Evolutionary conservation across 2,797 vertebrate genomes (phyloP).

Genomic region (Odontamblyopus lacepedii): DNA sequence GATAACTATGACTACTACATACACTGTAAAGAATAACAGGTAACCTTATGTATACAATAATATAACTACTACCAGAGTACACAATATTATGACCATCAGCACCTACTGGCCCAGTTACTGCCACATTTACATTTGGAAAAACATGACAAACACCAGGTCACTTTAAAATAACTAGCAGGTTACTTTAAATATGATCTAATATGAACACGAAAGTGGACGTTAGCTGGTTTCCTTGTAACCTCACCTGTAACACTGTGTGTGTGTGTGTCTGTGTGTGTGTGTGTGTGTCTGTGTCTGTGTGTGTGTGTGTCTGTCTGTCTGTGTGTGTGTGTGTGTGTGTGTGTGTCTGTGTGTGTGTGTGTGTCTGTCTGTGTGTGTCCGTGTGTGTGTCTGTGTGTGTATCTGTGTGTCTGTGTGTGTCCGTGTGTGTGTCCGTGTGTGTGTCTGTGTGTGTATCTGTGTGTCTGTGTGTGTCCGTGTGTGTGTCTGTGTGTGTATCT

Average conservation of each 20-base stretch:
- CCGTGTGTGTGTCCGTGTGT: too few species aligned
- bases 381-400: too few species aligned
- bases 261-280: constrained; percentile 9
- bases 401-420: too few species aligned
- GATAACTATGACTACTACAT: not conserved
- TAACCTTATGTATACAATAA: constrained; percentile 50
- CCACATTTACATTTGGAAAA: constrained; percentile 61
- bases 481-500: too few species aligned
- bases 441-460: too few species aligned
- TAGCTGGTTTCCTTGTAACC: not conserved
- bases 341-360: too few species aligned
- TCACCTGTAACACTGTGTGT: not conserved
- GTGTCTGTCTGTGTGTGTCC: too few species aligned
- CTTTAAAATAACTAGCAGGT: constrained; percentile 87
- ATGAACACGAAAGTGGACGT: not conserved
- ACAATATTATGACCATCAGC: constrained; percentile 78
- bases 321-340: too few species aligned
- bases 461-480: too few species aligned
- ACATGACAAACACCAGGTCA: not conserved
- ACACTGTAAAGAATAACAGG: constrained; percentile 82
- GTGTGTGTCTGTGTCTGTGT: constrained; percentile 1
- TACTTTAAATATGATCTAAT: constrained; percentile 30
- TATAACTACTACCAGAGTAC: not conserved
- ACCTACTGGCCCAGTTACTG: constrained; percentile 99
- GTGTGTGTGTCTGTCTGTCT: not conserved